Base-by-base conservation (phyloP, 2,113 vertebrate genomes). In the Haemorhous mexicanus region DNA sequence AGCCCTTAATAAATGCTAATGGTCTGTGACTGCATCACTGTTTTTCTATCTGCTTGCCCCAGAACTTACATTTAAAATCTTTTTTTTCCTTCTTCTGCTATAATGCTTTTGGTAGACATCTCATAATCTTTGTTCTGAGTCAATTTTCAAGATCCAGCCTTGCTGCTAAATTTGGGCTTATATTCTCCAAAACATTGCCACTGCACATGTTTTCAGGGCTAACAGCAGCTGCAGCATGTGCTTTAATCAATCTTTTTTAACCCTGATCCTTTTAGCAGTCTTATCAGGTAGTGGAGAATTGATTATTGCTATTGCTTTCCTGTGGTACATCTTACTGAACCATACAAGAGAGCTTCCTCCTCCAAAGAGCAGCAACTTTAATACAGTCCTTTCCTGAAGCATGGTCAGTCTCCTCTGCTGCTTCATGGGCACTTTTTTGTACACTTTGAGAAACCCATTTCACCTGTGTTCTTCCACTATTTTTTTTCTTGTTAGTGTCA, bases 321-420 rank as follows among this genome's bases (percentile, higher is more conserved):
- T 66, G 22, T 4, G 61, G 47, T 70, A 16, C 46, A 12, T 70
- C 53, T 64, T 44, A 46, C 18, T 69, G 52, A 86, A 56, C 41
- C 16, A 19, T 39, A 26, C 8, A 50, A 26, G 23, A 67, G 28
- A 67, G 9, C 17, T 92, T 78, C 33, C 20, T 82, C 17, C 37
- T 88, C 66, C 58, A 35, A 75, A 95, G 66, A 59, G 2, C 10
- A 67, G 33, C 44, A 75, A 21, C 27, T 72, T 84, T 14, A n/a
- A 20, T 28, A 9, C 21, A 74, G 6, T 41, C 30, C 11, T 81
- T 46, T 55, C 66, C 41, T 84, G 66, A 75, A 75, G 55, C 30
- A 23, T 1, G 28, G n/a, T 70, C n/a, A 62, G 16, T 5, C 3
- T 62, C 35, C 61, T 30, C 1, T 0, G 0, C 56, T 92, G 66